Conservation (phyloP, 2,113 vertebrate genomes). For the Sceloporus undulatus region DNA sequence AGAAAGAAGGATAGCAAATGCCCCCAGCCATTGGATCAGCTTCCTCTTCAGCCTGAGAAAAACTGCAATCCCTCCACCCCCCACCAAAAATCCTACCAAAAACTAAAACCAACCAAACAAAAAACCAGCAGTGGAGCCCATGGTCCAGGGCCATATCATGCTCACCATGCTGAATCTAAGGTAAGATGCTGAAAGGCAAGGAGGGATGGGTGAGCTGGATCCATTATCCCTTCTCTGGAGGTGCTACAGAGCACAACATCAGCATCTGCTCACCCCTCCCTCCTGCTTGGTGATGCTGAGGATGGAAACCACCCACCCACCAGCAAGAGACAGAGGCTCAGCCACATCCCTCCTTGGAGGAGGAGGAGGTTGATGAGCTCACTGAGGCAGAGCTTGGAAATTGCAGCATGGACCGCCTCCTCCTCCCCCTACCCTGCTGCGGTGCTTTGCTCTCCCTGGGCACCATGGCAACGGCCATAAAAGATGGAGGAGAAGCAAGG, state of each 20-base stretch:
- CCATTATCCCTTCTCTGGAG: conserved; percentile 74
- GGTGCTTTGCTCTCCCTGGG: conserved; percentile 44
- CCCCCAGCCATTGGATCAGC: background rate
- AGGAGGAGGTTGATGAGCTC: conserved; percentile 76
- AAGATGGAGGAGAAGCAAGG: conserved; percentile 41
- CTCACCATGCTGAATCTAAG: conserved; percentile 75
- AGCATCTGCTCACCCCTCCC: conserved; percentile 63
- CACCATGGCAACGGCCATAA: conserved; percentile 44
- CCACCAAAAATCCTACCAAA: too few relatives aligned
- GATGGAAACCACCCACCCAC: conserved; percentile 70
- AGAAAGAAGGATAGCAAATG: conserved; percentile 13
- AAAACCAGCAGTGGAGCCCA: background rate
- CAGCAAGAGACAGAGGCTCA: conserved; percentile 54
- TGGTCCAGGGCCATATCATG: background rate
- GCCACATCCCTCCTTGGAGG: conserved; percentile 73
- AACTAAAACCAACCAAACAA: too few relatives aligned
- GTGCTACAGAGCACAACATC: conserved; percentile 72
- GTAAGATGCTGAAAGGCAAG: conserved; percentile 68
- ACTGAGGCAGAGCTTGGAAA: conserved; percentile 68
- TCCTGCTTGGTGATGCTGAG: conserved; percentile 58
- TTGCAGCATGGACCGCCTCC: conserved; percentile 70
- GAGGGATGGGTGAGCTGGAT: conserved; percentile 64
- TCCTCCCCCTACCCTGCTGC: conserved; percentile 68
- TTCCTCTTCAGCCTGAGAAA: background rate
- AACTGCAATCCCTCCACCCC: background rate